Percentiles rank a stretch among this genome's conserved stretches.
Conservation (phyloP, 2,113 vertebrate genomes). For the Axis porcinus region DNA sequence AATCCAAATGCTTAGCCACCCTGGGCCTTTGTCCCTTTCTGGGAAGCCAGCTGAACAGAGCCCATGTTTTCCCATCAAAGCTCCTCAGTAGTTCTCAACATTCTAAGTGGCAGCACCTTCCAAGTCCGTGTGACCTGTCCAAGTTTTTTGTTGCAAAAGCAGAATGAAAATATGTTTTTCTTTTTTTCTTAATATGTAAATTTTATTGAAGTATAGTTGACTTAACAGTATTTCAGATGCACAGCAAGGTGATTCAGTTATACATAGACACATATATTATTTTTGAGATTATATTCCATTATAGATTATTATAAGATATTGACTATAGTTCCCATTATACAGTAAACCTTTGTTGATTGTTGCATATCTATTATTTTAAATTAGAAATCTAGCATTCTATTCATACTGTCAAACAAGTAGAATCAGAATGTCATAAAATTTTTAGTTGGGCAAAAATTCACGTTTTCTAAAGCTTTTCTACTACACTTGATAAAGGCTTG, state of each 20-base stretch:
- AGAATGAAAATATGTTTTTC: not conserved
- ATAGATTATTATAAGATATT: not conserved
- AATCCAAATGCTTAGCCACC: not conserved
- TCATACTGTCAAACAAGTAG: not conserved
- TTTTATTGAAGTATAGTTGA: not conserved
- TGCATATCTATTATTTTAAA: not conserved
- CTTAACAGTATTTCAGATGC: not conserved
- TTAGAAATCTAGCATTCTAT: not conserved
- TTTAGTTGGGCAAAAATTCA: not conserved
- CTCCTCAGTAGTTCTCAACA: not conserved
- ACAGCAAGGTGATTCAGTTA: not conserved
- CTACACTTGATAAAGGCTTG: not conserved
- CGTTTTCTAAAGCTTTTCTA: not conserved
- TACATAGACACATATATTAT: not conserved
- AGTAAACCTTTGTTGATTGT: not conserved
- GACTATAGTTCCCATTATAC: not conserved
- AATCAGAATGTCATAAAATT: not conserved
- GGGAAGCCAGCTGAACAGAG: not conserved
- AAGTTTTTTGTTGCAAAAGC: slow-evolving; percentile 10
- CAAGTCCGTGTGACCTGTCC: not conserved
- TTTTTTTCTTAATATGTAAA: not conserved
- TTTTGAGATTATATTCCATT: not conserved
- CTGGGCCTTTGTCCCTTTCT: not conserved
- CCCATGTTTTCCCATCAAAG: not conserved
- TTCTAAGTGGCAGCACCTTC: not conserved